Base-by-base conservation (phyloP, 2,888 invertebrate species). In the Cryptus viduatorius region DNA sequence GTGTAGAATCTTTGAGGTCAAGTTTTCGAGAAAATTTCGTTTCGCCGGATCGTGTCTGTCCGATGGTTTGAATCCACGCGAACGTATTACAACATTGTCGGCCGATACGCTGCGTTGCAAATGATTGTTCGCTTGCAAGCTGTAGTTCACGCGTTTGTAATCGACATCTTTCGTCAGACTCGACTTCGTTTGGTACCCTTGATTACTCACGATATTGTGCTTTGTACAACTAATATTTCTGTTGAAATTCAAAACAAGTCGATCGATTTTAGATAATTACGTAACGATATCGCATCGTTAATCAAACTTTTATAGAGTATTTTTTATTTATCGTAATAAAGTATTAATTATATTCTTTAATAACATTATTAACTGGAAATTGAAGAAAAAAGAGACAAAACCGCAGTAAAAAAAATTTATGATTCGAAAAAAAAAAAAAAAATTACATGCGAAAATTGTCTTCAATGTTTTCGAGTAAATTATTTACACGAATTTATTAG, bases 11-110 rank as follows among this genome's bases (percentile, higher is more conserved):
- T 96, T 96, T 93, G 96, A 96, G 92, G 97, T 97, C 93, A 98
- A 95, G 92, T 96, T 96, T 72, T 96, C 96, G 88, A 98, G 95
- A 94, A 98, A 97, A 91, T 96, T 96, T 93, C 96, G 96, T 94
- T 98, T 98, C 88, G 95, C 95, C 0, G 98, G 97, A 94, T 98
- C 97, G 92, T 96, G 96, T 94, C 96, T 95, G 94, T 98, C 98
- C 1, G 98, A 98, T 0, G 98, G 98, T 91, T 97, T 97, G 94
- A 97, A 97, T 48, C 98, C 97, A 44, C 97, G 95, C 86, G 93
- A 90, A 68, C 90, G 91, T 82, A 93, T 89, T 90, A 93, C 91
- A 88, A 93, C 93, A 93, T 93, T 93, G 88, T 93, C 93, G 29
- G 93, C 92, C 50, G 92, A 92, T 46, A 90, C 84, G 76, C 92